These are phyloP conservation scores for Myripristis murdjan DNA, from an alignment of 2,797 vertebrate species.

Conservation along the genomic window DNA sequence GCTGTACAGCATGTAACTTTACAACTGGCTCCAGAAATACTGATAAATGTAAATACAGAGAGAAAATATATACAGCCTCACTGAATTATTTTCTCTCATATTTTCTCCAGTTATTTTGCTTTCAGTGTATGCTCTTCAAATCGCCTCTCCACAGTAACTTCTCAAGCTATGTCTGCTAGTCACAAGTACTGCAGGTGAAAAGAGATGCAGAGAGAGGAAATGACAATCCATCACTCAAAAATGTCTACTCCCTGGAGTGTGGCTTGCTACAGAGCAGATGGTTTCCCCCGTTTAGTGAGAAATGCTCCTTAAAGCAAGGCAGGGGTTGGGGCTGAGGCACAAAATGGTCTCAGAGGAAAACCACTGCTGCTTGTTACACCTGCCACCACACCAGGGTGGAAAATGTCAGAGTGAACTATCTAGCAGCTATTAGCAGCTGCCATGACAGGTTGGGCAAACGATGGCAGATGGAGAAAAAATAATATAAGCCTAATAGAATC, in stretches of 20 bases:
- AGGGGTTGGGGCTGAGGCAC: conserved; percentile 25
- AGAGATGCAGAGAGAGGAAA: conserved; percentile 27
- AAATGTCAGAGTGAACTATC: conserved; percentile 5
- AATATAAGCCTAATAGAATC: not conserved
- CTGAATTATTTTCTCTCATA: not conserved
- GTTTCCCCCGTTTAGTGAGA: conserved; percentile 29
- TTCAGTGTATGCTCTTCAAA: not conserved
- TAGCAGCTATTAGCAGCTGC: conserved; percentile 24
- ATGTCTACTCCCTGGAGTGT: conserved; percentile 19
- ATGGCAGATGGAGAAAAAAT: conserved; percentile 4
- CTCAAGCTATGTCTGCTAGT: not conserved
- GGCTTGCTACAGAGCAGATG: conserved; percentile 23
- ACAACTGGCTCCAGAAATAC: not conserved
- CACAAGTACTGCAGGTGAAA: not conserved
- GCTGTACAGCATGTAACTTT: conserved; percentile 14
- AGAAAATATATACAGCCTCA: not conserved
- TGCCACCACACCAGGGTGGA: conserved; percentile 36
- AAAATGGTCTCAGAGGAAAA: conserved; percentile 18
- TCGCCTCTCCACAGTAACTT: not conserved
- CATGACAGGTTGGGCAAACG: conserved; percentile 21
- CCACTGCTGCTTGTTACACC: conserved; percentile 39
- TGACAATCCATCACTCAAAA: conserved; percentile 21
- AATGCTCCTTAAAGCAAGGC: conserved; percentile 8
- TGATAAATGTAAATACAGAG: conserved; percentile 4
- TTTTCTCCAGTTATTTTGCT: not conserved